phyloP scores from a whole-genome alignment of 2,888 invertebrate genomes.

The Cyclophora albipunctata region DNA sequence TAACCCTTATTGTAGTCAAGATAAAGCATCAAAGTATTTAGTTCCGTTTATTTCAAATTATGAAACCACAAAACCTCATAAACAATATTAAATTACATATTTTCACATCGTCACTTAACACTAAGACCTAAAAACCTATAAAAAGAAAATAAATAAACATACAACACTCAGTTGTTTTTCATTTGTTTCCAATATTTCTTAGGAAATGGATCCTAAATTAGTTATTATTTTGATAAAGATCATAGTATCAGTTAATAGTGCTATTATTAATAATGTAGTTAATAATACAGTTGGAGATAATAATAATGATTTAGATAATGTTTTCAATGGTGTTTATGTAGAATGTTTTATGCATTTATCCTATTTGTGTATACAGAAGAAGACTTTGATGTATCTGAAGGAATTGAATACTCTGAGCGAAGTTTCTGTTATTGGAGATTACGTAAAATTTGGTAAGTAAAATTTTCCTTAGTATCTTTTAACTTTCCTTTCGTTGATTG shows the following conservation, averaged over 20 bases:
- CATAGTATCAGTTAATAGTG: constrained; percentile 4
- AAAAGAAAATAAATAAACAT: constrained; percentile 60
- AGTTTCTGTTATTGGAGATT: constrained; percentile 72
- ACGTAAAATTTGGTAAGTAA: constrained; percentile 69
- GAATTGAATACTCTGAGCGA: constrained; percentile 69
- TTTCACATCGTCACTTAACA: constrained; percentile 46
- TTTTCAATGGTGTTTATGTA: constrained; percentile 68
- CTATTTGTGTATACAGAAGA: constrained; percentile 73
- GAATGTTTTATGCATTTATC: constrained; percentile 75
- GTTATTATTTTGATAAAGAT: constrained; percentile 20
- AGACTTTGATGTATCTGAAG: constrained; percentile 73
- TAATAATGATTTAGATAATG: constrained; percentile 37
- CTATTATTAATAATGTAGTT: constrained; percentile 12
- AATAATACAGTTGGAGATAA: constrained; percentile 11
- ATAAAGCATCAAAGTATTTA: background rate
- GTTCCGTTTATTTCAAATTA: constrained; percentile 10
- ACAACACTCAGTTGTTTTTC: constrained; percentile 34
- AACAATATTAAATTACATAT: constrained; percentile 35
- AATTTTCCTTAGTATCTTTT: background rate
- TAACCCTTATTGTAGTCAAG: too few relatives aligned
- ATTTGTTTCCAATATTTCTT: constrained; percentile 33
- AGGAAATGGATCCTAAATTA: constrained; percentile 39
- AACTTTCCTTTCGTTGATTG: too few relatives aligned
- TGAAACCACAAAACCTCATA: constrained; percentile 17
- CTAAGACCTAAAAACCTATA: constrained; percentile 55